phyloP scores from a whole-genome alignment of 2,888 invertebrate genomes.

The Argyra leucocephala region DNA sequence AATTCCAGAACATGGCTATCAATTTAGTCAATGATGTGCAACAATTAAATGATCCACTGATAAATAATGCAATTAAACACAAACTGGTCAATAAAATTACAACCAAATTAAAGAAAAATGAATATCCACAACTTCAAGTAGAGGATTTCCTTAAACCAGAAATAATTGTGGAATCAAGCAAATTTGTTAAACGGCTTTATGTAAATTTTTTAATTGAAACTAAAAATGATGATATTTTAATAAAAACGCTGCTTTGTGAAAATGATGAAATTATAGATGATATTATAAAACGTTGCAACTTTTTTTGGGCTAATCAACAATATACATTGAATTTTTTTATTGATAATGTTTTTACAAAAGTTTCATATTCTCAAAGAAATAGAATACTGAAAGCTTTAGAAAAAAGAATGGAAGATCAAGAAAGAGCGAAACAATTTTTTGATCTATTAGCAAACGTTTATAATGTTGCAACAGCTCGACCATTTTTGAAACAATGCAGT shows the following conservation, averaged over 20 bases:
- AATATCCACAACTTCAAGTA: background rate
- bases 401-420: background rate
- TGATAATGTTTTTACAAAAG: background rate
- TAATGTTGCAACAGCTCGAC: background rate
- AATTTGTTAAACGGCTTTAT: background rate
- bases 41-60: background rate
- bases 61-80: background rate
- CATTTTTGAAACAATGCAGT: background rate
- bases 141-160: background rate
- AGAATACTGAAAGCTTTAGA: background rate
- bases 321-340: background rate
- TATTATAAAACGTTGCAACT: background rate
- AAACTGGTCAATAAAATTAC: background rate
- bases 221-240: background rate
- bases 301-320: background rate
- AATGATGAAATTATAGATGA: background rate
- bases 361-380: background rate
- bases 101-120: background rate
- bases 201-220: background rate
- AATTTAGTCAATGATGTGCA: background rate
- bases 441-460: background rate
- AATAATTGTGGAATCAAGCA: background rate
- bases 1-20: background rate
- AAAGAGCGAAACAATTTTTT: background rate
- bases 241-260: background rate